Base-by-base conservation (phyloP, 2,797 vertebrate species). In the Tenualosa thibaudeaui region DNA sequence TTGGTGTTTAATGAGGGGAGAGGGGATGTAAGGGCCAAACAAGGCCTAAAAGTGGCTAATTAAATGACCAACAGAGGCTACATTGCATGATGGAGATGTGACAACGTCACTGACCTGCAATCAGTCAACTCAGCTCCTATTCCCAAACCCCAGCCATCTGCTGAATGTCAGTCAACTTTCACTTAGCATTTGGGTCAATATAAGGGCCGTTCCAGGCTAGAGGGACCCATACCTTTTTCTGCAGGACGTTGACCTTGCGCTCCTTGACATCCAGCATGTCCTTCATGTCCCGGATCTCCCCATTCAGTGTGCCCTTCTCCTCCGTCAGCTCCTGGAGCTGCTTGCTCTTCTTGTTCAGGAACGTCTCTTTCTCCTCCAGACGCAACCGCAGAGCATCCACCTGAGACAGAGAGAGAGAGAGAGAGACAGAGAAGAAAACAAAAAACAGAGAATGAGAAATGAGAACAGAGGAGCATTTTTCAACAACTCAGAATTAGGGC, bases 241-340 rank as follows among this genome's bases (percentile, higher is more conserved):
- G 98, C 89, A 99, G 96, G 85, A 99, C 98, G 62, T 99, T 99
- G 90, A 99, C 99, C 93, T 99, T 99, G 88, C 98, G 96, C 91
- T 99, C 98, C 92, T 99, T 99, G 85, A 99, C 98, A 94, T 99
- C 98, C 82, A 99, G 92, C 98, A 99, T 99, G 90, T 99, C 98
- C 91, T 99, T 99, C 97, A 99, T 99, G 90, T 99, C 98, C 68
- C 98, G 92, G 92, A 99, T 99, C 92, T 99, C 98, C 88, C 98
- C 98, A 0, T 98, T 97, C 4, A 99, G 94, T 0, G 98, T 99
- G 86, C 98, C 98, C 81, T 99, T 99, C 94, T 99, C 98, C 94
- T 99, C 98, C 0, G 98, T 99, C 91, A 99, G 95, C 93, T 99
- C 98, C 93, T 99, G 98, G 82, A 99, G 96, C 95, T 99, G 98